phyloP scores from a whole-genome alignment of 2,113 vertebrate genomes.

The Mus pahari region DNA sequence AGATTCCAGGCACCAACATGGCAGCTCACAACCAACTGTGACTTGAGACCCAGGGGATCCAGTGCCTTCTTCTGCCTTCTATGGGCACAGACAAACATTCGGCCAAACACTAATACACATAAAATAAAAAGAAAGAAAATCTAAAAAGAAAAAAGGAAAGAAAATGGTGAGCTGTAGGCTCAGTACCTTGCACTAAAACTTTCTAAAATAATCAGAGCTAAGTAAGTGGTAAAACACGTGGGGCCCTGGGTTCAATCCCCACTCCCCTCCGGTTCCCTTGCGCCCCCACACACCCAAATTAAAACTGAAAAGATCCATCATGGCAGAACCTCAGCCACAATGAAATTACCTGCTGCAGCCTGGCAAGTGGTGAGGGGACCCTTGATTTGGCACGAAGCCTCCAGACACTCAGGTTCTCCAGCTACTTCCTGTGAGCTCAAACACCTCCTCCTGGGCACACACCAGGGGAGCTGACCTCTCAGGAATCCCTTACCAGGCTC shows the following conservation, averaged over 20 bases:
- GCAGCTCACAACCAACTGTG: background rate
- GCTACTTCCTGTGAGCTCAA: background rate
- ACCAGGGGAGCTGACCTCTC: background rate
- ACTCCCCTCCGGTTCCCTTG: no score
- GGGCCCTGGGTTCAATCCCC: background rate
- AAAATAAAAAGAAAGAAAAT: background rate
- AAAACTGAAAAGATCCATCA: background rate
- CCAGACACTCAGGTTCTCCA: background rate
- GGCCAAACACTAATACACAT: background rate
- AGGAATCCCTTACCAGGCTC: background rate
- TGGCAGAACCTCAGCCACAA: background rate
- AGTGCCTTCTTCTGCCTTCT: background rate
- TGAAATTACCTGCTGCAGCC: background rate
- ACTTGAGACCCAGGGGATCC: background rate
- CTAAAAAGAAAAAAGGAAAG: background rate
- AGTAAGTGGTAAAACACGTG: background rate
- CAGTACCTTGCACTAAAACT: background rate
- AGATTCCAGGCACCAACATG: background rate
- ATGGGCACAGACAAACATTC: background rate
- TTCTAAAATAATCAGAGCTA: background rate
- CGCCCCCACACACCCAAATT: background rate
- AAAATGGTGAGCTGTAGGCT: background rate
- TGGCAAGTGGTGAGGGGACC: background rate
- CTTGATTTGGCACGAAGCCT: slow-evolving; percentile 22
- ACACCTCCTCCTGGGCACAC: background rate